These are phyloP conservation scores for Copidosoma aretas DNA, from an alignment of 2,888 invertebrate species.

Conservation along the genomic window DNA sequence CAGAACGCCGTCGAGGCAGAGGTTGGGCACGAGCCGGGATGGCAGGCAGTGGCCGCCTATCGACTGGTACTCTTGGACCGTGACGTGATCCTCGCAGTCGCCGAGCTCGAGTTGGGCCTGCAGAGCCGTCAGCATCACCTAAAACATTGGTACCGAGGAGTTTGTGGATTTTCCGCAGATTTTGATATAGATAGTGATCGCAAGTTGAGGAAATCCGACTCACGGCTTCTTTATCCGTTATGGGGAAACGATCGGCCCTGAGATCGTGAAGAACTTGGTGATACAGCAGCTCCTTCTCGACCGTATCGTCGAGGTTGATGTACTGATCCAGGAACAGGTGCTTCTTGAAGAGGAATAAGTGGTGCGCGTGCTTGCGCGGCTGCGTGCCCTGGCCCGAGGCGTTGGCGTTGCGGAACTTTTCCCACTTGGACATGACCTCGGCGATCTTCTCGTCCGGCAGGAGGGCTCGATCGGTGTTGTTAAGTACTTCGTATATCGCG, in stretches of 20 bases:
- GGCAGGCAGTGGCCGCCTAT: constrained; percentile 85
- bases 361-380: constrained; percentile 66
- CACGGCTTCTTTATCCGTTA: constrained; percentile 93
- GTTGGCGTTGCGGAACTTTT: constrained; percentile 79
- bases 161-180: not conserved
- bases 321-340: constrained; percentile 82
- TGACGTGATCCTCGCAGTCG: constrained; percentile 75
- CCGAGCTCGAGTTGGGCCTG: constrained; percentile 92
- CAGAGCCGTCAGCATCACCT: constrained; percentile 93
- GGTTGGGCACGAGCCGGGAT: constrained; percentile 77
- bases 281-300: constrained; percentile 92
- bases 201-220: constrained; percentile 59
- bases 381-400: constrained; percentile 70
- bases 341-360: constrained; percentile 80
- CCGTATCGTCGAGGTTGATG: constrained; percentile 80
- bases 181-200: too few relatives aligned
- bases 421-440: constrained; percentile 96
- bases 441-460: constrained; percentile 87
- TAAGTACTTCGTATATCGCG: constrained; percentile 90
- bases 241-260: constrained; percentile 88
- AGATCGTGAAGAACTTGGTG: constrained; percentile 92
- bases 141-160: not conserved
- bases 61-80: constrained; percentile 67
- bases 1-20: constrained; percentile 84
- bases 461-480: constrained; percentile 84